Conservation (phyloP, 1,140 invertebrate genomes). For the Sinella curviseta region DNA sequence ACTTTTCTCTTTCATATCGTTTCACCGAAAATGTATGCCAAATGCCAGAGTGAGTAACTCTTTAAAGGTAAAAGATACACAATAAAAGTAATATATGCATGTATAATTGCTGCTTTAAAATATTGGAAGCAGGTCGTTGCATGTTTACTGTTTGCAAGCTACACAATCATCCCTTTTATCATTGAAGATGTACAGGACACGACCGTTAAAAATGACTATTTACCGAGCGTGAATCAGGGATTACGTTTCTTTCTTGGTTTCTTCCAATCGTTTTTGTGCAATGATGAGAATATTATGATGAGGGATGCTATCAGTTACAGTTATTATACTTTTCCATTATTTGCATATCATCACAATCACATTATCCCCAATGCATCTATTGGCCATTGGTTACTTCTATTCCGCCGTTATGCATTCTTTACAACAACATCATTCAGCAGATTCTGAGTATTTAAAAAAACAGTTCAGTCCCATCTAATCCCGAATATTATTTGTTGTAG, state of each 20-base stretch:
- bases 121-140: not conserved
- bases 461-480: too few relatives aligned
- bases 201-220: not conserved
- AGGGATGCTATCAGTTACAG: not conserved
- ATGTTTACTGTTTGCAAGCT: not conserved
- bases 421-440: too few relatives aligned
- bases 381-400: too few relatives aligned
- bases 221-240: not conserved
- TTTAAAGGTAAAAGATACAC: too few relatives aligned
- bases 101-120: not conserved
- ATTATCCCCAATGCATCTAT: too few relatives aligned
- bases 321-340: not conserved
- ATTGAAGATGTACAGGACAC: not conserved
- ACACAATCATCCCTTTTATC: not conserved
- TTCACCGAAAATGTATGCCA: constrained; percentile 2
- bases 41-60: not conserved
- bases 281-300: too few relatives aligned
- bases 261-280: not conserved
- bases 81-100: not conserved
- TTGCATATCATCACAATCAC: too few relatives aligned
- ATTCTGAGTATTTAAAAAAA: too few relatives aligned
- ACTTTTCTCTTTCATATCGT: not conserved
- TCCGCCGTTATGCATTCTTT: not conserved
- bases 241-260: not conserved
- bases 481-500: too few relatives aligned